Evolutionary conservation across 2,113 vertebrate species (phyloP), one percentile per base, ranked within the genome.

Genomic region (Microcebus ravelobensis): DNA sequence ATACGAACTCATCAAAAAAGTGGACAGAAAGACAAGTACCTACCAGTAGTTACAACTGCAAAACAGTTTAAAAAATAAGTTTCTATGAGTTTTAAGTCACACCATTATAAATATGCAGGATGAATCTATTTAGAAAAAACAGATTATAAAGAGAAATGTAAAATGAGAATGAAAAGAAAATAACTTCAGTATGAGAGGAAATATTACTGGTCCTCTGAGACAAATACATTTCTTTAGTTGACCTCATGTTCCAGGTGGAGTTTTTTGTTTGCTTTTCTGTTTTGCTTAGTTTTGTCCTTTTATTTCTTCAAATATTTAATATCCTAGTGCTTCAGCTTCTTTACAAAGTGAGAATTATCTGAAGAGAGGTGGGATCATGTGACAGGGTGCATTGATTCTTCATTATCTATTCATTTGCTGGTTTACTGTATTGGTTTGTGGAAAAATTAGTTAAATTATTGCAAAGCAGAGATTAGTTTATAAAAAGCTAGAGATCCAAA

Each of bases 401-500:
- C 21, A 50, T 91, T 88, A 86, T 81, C 89, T 95, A 85, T 36
- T 93, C 67, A 34, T 91, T 76, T 83, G 29, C 65, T 93, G 92
- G 65, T 81, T 92, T 94, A 79, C n/a, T 39, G 29, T 65, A 59
- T 57, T 83, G 57, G 18, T 83, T 80, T 83, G 82, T 52, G 61
- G 5, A 57, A 57, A 92, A 90, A 70, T 70, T 7, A 71, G 90
- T 80, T 83, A 87, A 93, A 91, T 91, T 95, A 94, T 84, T 91
- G 63, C 59, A 86, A 89, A 93, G 80, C 80, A 61, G 36, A 90
- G 87, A 95, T 84, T 59, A 59, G 74, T 59, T 93, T 93, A 95
- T 87, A 90, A 96, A 97, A 96, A 84, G 21, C 73, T 48, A 50
- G 57, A 87, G 70, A 93, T n/a, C 65, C 83, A 70, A 77, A 89